Evolutionary conservation across 2,797 vertebrate species (phyloP).

Genomic region (Octomys mimax): DNA sequence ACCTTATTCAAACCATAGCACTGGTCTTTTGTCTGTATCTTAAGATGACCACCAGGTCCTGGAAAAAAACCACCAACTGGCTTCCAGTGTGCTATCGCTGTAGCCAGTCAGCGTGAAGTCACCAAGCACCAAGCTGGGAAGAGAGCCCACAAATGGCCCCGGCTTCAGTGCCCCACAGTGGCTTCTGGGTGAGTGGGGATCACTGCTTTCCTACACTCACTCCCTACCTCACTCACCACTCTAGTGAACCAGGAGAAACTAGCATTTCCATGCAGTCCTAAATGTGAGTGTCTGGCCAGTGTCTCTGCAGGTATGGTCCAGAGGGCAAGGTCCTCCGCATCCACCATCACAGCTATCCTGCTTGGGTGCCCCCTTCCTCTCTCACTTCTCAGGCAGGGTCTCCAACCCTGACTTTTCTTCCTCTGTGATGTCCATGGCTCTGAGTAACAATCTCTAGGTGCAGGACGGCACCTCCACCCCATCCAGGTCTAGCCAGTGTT

Average conservation of each 20-base stretch:
- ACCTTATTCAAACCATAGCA: background rate
- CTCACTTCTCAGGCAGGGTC: background rate
- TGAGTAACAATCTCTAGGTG: background rate
- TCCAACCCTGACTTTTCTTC: background rate
- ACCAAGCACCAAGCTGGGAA: background rate
- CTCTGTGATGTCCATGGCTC: background rate
- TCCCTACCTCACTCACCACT: background rate
- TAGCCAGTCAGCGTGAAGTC: background rate
- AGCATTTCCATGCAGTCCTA: background rate
- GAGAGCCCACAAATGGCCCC: background rate
- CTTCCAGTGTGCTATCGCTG: background rate
- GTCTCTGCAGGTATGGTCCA: background rate
- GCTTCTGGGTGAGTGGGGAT: background rate
- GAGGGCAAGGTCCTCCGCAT: background rate
- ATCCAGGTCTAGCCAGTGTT: background rate
- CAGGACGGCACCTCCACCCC: rapidly evolving
- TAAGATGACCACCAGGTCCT: background rate
- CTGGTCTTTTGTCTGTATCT: background rate
- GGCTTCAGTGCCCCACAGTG: background rate
- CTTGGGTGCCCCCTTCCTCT: background rate
- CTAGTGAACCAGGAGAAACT: too few species aligned
- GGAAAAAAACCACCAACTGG: background rate
- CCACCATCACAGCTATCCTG: background rate
- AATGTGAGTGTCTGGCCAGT: background rate
- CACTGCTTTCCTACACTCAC: background rate